Conservation (phyloP, 1,140 invertebrate genomes). For the Drosophila arizonae region DNA sequence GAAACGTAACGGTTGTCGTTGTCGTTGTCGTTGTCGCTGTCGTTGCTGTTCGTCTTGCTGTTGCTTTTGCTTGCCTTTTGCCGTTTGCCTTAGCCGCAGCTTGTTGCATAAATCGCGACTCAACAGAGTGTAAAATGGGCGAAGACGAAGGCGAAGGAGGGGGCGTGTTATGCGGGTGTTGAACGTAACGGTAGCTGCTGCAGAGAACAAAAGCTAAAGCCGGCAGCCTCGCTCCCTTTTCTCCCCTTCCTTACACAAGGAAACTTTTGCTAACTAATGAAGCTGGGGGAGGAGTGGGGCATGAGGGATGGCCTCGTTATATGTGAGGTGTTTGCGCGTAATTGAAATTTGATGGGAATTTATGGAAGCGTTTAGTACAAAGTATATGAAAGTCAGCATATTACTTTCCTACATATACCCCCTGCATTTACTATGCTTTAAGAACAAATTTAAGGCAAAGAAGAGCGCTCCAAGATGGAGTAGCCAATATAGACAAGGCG, state of each 20-base stretch:
- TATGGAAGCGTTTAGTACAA: too few species aligned
- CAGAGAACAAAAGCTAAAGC: not conserved
- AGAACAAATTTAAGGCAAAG: too few species aligned
- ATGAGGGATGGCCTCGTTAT: too few species aligned
- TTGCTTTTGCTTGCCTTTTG: slow-evolving; percentile 37
- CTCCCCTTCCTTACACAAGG: not conserved
- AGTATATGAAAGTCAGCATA: too few species aligned
- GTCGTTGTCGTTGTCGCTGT: slow-evolving; percentile 22
- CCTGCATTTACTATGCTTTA: too few species aligned
- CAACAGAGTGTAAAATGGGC: slow-evolving; percentile 63
- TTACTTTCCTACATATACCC: too few species aligned
- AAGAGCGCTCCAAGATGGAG: too few species aligned
- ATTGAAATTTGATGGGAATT: too few species aligned
- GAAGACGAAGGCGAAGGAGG: not conserved
- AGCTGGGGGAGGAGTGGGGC: too few species aligned
- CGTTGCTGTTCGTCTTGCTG: slow-evolving; percentile 15
- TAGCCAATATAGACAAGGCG: too few species aligned
- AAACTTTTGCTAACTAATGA: too few species aligned
- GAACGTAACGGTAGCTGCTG: slow-evolving; percentile 22
- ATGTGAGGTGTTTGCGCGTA: too few species aligned
- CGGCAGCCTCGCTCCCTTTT: not conserved
- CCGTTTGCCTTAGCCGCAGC: slow-evolving; percentile 26
- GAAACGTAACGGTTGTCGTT: slow-evolving; percentile 38
- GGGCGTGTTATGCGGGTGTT: not conserved
- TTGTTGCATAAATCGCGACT: slow-evolving; percentile 65